Percentiles rank a stretch among this genome's conserved stretches.
These are phyloP conservation scores for Nesidiocoris tenuis DNA, from an alignment of 2,888 invertebrate species.

Conservation along the genomic window DNA sequence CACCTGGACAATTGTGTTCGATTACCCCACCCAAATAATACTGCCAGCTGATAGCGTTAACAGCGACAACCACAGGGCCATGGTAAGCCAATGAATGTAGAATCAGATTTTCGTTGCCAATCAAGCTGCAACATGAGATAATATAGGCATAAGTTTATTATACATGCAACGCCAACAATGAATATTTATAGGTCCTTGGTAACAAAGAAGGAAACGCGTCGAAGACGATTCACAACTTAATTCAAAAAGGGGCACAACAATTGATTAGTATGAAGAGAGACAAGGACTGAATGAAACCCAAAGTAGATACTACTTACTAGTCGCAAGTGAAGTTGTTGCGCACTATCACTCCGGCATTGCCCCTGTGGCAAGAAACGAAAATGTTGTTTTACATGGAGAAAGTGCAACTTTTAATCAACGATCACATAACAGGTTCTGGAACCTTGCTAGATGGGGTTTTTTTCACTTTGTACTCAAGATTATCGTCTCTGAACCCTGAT, in stretches of 20 bases:
- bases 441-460: too few species aligned
- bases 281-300: too few species aligned
- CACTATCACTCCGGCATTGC: slow-evolving; percentile 56
- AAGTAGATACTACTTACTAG: slow-evolving; percentile 62
- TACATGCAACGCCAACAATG: neutral
- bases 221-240: slow-evolving; percentile 24
- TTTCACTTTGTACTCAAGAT: too few species aligned
- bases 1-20: slow-evolving; percentile 73
- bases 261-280: too few species aligned
- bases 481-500: too few species aligned
- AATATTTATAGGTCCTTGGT: slow-evolving; percentile 1
- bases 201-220: slow-evolving; percentile 16
- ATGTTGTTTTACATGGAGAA: neutral
- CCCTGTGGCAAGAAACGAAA: slow-evolving; percentile 51
- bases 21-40: slow-evolving; percentile 82
- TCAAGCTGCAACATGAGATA: slow-evolving; percentile 59
- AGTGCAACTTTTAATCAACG: neutral
- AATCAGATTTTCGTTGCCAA: slow-evolving; percentile 65
- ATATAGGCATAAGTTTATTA: neutral
- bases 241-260: too few species aligned
- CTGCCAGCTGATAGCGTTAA: slow-evolving; percentile 83
- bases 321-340: slow-evolving; percentile 65
- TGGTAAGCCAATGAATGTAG: slow-evolving; percentile 63
- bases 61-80: slow-evolving; percentile 77
- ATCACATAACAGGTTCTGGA: too few species aligned